phyloP scores from a whole-genome alignment of 2,113 vertebrate genomes.

The Laterallus jamaicensis region DNA sequence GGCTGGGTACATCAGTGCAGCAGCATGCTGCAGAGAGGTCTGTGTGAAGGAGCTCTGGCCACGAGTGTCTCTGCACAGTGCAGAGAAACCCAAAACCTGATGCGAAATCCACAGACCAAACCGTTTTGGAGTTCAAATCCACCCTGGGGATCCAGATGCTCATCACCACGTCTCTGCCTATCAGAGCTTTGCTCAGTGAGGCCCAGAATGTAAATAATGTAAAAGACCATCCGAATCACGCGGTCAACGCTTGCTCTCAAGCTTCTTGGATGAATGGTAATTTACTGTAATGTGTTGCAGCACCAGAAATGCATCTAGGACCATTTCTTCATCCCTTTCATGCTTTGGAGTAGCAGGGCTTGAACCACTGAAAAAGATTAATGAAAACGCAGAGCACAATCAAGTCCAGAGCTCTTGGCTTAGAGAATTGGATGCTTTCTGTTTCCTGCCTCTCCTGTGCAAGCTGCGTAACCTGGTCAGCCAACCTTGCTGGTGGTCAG shows the following conservation, averaged over 20 bases:
- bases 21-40: not conserved
- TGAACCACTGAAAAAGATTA: not conserved
- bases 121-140: not conserved
- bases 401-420: not conserved
- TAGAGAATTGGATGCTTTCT: not conserved
- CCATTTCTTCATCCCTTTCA: not conserved
- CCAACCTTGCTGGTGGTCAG: accelerated
- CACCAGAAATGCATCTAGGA: not conserved
- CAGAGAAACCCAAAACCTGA: not conserved
- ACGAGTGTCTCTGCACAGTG: accelerated
- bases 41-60: not conserved
- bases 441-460: not conserved
- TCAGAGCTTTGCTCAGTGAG: not conserved
- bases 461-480: not conserved
- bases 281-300: not conserved
- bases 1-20: not conserved
- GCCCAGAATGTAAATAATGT: not conserved
- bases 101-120: not conserved
- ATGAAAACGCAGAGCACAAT: not conserved
- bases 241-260: not conserved
- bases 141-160: not conserved
- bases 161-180: not conserved
- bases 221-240: not conserved
- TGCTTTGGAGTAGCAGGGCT: not conserved
- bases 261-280: not conserved